Evolutionary conservation across 2,113 vertebrate species (phyloP).

Genomic region (Marmota flaviventris): DNA sequence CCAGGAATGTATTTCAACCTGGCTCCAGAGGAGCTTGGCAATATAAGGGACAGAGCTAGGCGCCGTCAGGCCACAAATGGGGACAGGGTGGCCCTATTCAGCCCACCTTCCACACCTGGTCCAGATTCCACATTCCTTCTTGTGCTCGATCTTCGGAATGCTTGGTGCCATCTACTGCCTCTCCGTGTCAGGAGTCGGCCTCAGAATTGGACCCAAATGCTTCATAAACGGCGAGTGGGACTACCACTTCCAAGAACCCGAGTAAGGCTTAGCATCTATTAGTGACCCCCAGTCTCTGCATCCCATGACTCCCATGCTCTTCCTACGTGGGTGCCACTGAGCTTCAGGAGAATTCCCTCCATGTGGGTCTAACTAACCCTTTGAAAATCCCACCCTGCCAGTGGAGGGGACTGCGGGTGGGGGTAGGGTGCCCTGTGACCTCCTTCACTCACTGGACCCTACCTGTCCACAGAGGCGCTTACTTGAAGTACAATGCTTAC

Average conservation of each 20-base stretch:
- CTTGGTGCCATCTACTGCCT: constrained; percentile 91
- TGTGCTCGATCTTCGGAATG: constrained; percentile 90
- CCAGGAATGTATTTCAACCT: background rate
- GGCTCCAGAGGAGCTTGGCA: accelerated
- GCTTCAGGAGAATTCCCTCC: background rate
- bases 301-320: background rate
- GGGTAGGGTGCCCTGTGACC: background rate
- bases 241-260: constrained; percentile 87
- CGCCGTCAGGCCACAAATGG: accelerated
- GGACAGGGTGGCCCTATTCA: background rate
- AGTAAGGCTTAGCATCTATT: constrained; percentile 62
- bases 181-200: constrained; percentile 87
- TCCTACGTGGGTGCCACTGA: background rate
- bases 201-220: constrained; percentile 91
- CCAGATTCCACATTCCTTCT: constrained; percentile 92
- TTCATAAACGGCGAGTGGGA: constrained; percentile 5
- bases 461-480: too few species aligned
- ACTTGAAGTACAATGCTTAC: too few species aligned
- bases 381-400: background rate
- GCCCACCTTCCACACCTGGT: accelerated
- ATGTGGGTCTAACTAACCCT: accelerated
- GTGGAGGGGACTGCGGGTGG: background rate
- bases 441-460: background rate
- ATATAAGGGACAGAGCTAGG: accelerated
- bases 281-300: background rate